phyloP scores from a whole-genome alignment of 2,113 vertebrate genomes.

The Perccottus glenii region DNA sequence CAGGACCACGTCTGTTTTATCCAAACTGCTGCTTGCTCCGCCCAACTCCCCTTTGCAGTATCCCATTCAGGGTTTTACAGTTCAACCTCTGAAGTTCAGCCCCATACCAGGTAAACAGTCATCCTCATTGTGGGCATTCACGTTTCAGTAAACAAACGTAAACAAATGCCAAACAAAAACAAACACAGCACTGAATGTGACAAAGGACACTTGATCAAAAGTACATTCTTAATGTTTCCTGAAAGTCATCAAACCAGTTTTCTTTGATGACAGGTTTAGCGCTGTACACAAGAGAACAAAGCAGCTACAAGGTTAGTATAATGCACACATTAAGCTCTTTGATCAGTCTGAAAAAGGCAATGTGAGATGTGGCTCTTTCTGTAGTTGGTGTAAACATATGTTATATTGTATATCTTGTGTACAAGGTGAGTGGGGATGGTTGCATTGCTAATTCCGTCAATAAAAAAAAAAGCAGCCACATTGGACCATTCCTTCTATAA shows the following conservation, averaged over 20 bases:
- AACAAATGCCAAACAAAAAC: not conserved
- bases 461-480: too few relatives aligned
- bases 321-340: too few relatives aligned
- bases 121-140: not conserved
- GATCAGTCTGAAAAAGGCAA: too few relatives aligned
- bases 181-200: not conserved
- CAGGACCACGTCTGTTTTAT: slow-evolving; percentile 36
- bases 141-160: not conserved
- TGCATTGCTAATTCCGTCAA: too few relatives aligned
- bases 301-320: slow-evolving; percentile 46
- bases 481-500: too few relatives aligned
- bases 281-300: slow-evolving; percentile 25
- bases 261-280: slow-evolving; percentile 45
- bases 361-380: too few relatives aligned
- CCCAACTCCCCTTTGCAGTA: slow-evolving; percentile 66
- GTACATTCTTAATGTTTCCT: too few relatives aligned
- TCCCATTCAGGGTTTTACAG: slow-evolving; percentile 57
- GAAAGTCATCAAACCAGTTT: too few relatives aligned
- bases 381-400: too few relatives aligned
- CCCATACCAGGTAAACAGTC: slow-evolving; percentile 50
- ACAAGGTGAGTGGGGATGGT: too few relatives aligned
- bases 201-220: not conserved
- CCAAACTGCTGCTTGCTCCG: slow-evolving; percentile 38
- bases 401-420: too few relatives aligned
- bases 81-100: slow-evolving; percentile 35